Evolutionary conservation across 2,888 invertebrate species (phyloP), one percentile per base, ranked within the genome.

Genomic region (Tridacna crocea): DNA sequence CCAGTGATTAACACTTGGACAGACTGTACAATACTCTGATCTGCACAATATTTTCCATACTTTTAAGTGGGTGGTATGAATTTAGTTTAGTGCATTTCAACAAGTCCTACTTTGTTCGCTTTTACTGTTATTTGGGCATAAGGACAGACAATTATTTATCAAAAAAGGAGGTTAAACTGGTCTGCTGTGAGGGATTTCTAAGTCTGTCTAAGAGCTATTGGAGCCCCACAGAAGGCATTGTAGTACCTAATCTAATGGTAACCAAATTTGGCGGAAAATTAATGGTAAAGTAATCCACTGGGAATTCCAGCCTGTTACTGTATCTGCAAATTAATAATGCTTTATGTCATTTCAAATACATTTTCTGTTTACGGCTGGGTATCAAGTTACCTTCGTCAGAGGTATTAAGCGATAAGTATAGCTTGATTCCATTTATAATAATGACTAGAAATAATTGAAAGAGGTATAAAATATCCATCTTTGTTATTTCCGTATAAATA

Each of bases 371-470:
- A 19, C 15, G 55, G 55, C 55, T 2, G 55, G 10, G 55, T 55
- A 55, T 55, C 19, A 10, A 19, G 15, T 55, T 55, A 6, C 55
- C 55, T 55, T 19, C 17, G 55, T 19, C 19, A 19, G 3, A 19
- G 11, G 55, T 15, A 55, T 55, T 19, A 55, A 55, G 19, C 19
- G 10, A 55, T 55, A 55, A 55, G 55, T 55, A 55, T 15, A 55
- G 55, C 55, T 55, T 19, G 66, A 58, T n/a, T 68, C 46, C 27
- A 68, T 76, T 76, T 76, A 66, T 51, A 26, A 70, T 22, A 77
- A 55, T 77, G 60, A 68, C 58, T 77, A 70, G 60, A 70, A 70
- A 58, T 77, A 77, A 77, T 77, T 70, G 77, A 60, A 46, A 60
- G 24, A 24, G 70, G 70, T 77, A 68, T 68, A 77, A 60, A 77